Evolutionary conservation across 2,113 vertebrate genomes (phyloP), one percentile per base, ranked within the genome.

Genomic region (Eolophus roseicapilla): DNA sequence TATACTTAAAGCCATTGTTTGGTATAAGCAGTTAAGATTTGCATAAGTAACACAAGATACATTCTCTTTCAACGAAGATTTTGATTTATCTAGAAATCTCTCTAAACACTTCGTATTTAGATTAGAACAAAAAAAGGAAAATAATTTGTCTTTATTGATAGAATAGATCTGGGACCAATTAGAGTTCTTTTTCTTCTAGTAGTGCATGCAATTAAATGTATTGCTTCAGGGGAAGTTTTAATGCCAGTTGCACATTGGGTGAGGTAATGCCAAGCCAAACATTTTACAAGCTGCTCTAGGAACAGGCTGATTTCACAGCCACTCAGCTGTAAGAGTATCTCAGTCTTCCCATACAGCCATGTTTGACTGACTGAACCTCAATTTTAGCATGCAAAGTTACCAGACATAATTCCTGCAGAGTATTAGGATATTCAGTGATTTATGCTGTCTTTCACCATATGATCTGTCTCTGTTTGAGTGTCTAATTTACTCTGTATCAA

Each of bases 231-330:
- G 90, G 86, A 95, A 88, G 87, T 91, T 90, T 93, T 94, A 96
- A 94, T 93, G 60, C 29, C 0, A 2, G 73, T 82, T 88, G 82
- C 79, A 93, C 71, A 85, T 92, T 80, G 86, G 84, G 93, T 95
- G 92, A 94, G 90, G 88, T 95, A 96, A 95, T 96, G 95, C 71
- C 95, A 96, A 96, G 92, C 65, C 71, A 80, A 95, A 81, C 78
- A 82, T 88, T 86, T 82, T 62, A 55, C 73, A 93, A 93, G 62
- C 92, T 96, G 90, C 92, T 90, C 39, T 33, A 90, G 75, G 88
- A 95, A 47, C 64, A 84, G 53, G 65, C 86, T 96, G 95, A 60
- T 69, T 96, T 78, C 76, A 62, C 59, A 82, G 87, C n/a, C 57
- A 57, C 77, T 94, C 21, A 0, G 46, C 92, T 95, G 88, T n/a